Percentiles rank a stretch among this genome's conserved stretches.
Conservation (phyloP, 2,888 invertebrate genomes). For the Acrocera orbiculus region DNA sequence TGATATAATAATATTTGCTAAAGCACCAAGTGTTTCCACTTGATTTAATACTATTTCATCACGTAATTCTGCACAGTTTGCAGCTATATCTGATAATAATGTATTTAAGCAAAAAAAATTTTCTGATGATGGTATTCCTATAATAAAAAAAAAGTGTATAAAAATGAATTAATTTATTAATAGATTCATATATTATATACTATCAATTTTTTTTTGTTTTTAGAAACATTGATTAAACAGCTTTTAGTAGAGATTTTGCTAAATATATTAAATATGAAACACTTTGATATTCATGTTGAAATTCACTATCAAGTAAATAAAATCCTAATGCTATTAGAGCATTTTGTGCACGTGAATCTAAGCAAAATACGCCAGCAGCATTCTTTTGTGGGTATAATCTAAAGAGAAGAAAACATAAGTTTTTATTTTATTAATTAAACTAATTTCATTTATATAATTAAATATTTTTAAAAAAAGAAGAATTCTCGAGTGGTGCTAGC, state of each 20-base stretch:
- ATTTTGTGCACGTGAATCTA: conserved; percentile 70
- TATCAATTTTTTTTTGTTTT: conserved; percentile 41
- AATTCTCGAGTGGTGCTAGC: no score
- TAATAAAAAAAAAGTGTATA: conserved; percentile 14
- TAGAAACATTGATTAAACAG: no score
- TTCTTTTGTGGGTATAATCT: conserved; percentile 73
- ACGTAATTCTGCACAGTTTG: conserved; percentile 48
- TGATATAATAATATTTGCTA: conserved; percentile 51
- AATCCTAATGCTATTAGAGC: conserved; percentile 83
- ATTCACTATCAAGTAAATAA: conserved; percentile 76
- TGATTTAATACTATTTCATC: conserved; percentile 70
- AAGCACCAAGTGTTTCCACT: conserved; percentile 58
- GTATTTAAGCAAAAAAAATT: conserved; percentile 94
- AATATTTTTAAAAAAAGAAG: no score
- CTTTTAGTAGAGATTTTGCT: conserved; percentile 54
- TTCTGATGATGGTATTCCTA: conserved; percentile 84
- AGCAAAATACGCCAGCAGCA: conserved; percentile 44
- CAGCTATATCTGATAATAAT: conserved; percentile 76
- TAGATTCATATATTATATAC: no score
- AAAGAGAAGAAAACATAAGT: no score
- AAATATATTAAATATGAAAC: conserved; percentile 71
- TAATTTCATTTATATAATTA: no score
- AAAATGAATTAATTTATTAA: no score
- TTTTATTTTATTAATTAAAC: no score
- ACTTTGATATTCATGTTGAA: conserved; percentile 74